These are phyloP conservation scores for Procapra przewalskii DNA, from an alignment of 2,113 vertebrate species.

Conservation along the genomic window DNA sequence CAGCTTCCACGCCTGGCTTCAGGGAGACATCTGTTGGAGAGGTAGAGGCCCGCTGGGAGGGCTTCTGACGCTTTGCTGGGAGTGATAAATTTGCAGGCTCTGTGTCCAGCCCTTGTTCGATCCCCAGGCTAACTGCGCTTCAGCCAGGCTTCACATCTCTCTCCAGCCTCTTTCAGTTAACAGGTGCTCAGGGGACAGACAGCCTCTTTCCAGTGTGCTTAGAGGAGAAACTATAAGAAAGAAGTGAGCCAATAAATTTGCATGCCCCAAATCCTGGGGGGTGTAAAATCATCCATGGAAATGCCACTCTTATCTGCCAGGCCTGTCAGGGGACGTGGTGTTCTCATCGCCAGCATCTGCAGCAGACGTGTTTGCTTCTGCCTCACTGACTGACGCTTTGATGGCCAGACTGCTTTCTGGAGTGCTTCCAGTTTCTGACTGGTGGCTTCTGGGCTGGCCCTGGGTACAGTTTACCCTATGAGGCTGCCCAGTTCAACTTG, in stretches of 20 bases:
- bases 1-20: constrained; percentile 74
- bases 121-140: constrained; percentile 65
- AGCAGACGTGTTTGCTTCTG: constrained; percentile 24
- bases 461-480: not conserved
- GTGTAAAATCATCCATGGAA: constrained; percentile 72
- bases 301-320: constrained; percentile 71
- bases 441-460: not conserved
- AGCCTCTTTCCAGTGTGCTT: constrained; percentile 78
- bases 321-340: not conserved
- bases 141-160: constrained; percentile 72
- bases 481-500: constrained; percentile 67
- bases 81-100: constrained; percentile 67
- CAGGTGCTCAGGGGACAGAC: constrained; percentile 71
- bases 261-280: constrained; percentile 77
- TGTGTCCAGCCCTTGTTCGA: constrained; percentile 29
- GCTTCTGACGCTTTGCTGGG: constrained; percentile 76
- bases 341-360: constrained; percentile 39
- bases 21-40: constrained; percentile 79
- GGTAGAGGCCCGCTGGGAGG: constrained; percentile 67
- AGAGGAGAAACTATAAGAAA: constrained; percentile 84
- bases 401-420: constrained; percentile 56
- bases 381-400: constrained; percentile 35
- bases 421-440: constrained; percentile 56
- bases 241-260: constrained; percentile 83
- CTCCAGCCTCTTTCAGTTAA: constrained; percentile 79